A percentile compares a stretch with the other conserved stretches of the same genome.
These are phyloP conservation scores for Lobophora halterata DNA, from an alignment of 2,888 invertebrate species.

Conservation along the genomic window DNA sequence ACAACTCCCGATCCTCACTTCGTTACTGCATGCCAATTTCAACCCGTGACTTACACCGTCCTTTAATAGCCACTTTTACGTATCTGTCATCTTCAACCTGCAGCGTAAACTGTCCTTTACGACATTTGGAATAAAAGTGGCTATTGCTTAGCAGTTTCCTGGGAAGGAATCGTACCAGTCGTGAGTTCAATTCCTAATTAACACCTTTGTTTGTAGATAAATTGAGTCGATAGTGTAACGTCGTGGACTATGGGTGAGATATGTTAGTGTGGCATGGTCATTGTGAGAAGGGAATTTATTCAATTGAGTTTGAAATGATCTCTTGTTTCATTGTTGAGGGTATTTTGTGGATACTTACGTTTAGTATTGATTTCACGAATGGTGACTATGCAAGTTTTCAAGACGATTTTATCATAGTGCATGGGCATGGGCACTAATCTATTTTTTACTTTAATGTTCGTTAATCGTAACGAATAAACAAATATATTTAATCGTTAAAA, in stretches of 20 bases:
- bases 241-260: slow-evolving; percentile 39
- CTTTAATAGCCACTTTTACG: slow-evolving; percentile 67
- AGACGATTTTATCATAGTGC: too few species aligned
- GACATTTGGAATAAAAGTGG: slow-evolving; percentile 27
- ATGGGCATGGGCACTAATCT: too few species aligned
- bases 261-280: slow-evolving; percentile 47
- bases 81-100: slow-evolving; percentile 61
- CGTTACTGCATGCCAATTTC: slow-evolving; percentile 68
- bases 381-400: too few species aligned
- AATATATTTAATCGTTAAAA: too few species aligned
- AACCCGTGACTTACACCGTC: slow-evolving; percentile 69
- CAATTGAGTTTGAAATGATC: slow-evolving; percentile 20
- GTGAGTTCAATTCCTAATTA: slow-evolving; percentile 78
- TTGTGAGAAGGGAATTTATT: slow-evolving; percentile 26
- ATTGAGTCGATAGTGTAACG: slow-evolving; percentile 66
- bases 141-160: slow-evolving; percentile 29
- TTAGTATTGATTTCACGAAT: background rate
- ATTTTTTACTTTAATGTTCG: too few species aligned
- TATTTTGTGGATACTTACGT: slow-evolving; percentile 3
- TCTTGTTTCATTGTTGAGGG: slow-evolving; percentile 9
- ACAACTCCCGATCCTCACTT: slow-evolving; percentile 41
- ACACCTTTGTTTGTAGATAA: slow-evolving; percentile 75
- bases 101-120: slow-evolving; percentile 36
- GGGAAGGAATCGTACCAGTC: slow-evolving; percentile 60
- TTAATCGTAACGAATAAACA: too few species aligned